A percentile compares a stretch with the other conserved stretches of the same genome.
Evolutionary conservation across 2,797 vertebrate species (phyloP).

Genomic region (Tragopan temminckii): DNA sequence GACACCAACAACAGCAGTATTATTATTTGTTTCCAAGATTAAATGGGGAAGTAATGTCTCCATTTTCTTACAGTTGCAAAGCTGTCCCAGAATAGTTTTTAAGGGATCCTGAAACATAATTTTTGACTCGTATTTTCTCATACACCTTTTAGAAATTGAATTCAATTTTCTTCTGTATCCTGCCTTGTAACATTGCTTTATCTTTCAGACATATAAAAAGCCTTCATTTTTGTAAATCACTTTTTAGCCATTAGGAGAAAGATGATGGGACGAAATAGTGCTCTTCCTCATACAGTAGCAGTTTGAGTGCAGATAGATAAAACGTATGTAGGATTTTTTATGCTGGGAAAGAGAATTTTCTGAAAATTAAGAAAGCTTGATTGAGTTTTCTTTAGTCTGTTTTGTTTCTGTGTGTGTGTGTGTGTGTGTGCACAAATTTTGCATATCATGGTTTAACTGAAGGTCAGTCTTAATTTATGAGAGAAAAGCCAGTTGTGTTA

Average conservation of each 20-base stretch:
- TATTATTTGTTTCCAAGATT: not conserved
- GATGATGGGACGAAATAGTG: not conserved
- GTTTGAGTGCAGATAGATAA: not conserved
- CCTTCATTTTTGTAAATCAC: not conserved
- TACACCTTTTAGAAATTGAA: not conserved
- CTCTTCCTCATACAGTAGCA: not conserved
- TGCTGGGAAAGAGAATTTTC: not conserved
- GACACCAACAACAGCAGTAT: not conserved
- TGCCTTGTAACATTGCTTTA: not conserved
- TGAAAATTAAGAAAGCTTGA: not conserved
- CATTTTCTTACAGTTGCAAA: not conserved
- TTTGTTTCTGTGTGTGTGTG: not conserved
- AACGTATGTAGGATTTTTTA: not conserved
- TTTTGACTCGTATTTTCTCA: not conserved
- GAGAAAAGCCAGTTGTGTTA: not conserved
- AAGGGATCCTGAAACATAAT: not conserved
- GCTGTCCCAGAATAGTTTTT: not conserved
- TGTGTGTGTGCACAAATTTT: not conserved
- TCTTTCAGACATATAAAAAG: not conserved
- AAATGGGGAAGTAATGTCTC: not conserved
- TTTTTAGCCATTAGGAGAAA: not conserved
- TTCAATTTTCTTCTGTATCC: not conserved
- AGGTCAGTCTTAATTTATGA: not conserved
- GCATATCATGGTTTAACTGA: not conserved
- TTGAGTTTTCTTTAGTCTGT: not conserved